Conservation (phyloP, 2,113 vertebrate species). For the Campylomormyrus tamandua region DNA sequence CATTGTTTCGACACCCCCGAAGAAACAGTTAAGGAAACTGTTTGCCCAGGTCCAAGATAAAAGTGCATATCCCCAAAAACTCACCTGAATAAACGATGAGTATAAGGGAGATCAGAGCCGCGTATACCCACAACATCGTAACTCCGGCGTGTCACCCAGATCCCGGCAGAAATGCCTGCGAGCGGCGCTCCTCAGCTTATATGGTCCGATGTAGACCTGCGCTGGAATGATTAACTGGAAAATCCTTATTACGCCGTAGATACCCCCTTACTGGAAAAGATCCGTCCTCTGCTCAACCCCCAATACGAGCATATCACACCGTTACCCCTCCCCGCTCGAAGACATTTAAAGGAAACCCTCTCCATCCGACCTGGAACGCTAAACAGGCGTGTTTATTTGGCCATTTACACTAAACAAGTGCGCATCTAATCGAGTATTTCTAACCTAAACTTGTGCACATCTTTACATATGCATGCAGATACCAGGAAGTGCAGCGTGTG, state of each 20-base stretch:
- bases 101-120: conserved; percentile 44
- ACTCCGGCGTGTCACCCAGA: conserved; percentile 30
- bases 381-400: not conserved
- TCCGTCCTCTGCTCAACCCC: conserved; percentile 22
- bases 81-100: conserved; percentile 55
- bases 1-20: not conserved
- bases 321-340: conserved; percentile 8
- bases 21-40: not conserved
- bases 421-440: not conserved
- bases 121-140: conserved; percentile 53
- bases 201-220: conserved; percentile 35
- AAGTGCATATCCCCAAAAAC: not conserved
- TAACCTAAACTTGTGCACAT: not conserved
- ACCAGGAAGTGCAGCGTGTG: not conserved
- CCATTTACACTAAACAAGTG: not conserved
- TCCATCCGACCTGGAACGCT: not conserved
- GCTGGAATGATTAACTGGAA: conserved; percentile 36
- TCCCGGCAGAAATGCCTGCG: conserved; percentile 11
- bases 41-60: not conserved
- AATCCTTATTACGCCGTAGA: conserved; percentile 36
- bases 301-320: conserved; percentile 12
- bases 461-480: not conserved
- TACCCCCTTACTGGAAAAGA: conserved; percentile 43
- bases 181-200: conserved; percentile 21
- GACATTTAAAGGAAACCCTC: conserved; percentile 20